These are phyloP conservation scores for Himalopsyche tibetana DNA, from an alignment of 2,888 invertebrate species.

Conservation along the genomic window DNA sequence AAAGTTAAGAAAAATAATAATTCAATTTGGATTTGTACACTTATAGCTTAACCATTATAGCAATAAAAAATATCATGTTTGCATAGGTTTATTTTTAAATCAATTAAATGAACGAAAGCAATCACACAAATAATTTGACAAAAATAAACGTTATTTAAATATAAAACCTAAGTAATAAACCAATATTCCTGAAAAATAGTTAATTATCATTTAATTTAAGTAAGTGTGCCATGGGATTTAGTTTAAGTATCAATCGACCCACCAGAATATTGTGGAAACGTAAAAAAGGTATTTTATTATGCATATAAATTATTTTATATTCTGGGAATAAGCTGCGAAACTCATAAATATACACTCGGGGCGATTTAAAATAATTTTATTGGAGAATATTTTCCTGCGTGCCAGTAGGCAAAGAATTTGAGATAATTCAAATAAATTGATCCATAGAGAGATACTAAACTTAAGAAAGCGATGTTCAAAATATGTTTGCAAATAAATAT, in stretches of 20 bases:
- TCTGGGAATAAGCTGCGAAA: conserved; percentile 17
- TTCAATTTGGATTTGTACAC: too few relatives aligned
- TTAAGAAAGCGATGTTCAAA: not conserved
- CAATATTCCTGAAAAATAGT: too few relatives aligned
- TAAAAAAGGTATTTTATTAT: conserved; percentile 24
- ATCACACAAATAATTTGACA: too few relatives aligned
- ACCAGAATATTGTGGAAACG: not conserved
- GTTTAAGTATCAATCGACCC: conserved; percentile 22
- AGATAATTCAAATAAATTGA: conserved; percentile 11
- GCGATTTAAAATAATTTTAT: conserved; percentile 25
- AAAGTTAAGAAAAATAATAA: too few relatives aligned
- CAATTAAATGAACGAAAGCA: too few relatives aligned
- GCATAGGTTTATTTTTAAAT: too few relatives aligned
- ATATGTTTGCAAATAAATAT: too few relatives aligned
- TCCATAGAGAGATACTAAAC: not conserved
- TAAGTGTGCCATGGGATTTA: not conserved
- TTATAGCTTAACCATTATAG: too few relatives aligned
- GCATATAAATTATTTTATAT: conserved; percentile 19
- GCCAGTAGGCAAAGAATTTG: not conserved
- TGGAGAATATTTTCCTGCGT: not conserved
- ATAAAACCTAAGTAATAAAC: too few relatives aligned
- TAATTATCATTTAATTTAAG: not conserved
- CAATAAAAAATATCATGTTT: too few relatives aligned
- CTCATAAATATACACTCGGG: conserved; percentile 6
- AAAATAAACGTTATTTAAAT: too few relatives aligned